phyloP scores from a whole-genome alignment of 2,797 vertebrate genomes.

The Microchirus variegatus region DNA sequence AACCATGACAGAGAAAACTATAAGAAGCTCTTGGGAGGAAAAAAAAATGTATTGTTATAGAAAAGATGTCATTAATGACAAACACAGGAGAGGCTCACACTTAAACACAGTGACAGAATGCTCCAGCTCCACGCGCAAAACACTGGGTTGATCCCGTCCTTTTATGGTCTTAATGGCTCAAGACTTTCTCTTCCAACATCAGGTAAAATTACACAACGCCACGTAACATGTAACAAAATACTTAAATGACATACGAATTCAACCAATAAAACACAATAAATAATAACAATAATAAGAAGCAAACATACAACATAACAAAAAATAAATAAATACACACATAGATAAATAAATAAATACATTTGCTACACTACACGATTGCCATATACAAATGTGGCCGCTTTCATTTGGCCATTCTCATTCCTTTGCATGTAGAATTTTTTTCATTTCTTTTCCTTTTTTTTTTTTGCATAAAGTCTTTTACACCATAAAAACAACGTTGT shows the following conservation, averaged over 20 bases:
- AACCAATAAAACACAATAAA: conserved; percentile 63
- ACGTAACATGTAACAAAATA: conserved; percentile 66
- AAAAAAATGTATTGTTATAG: conserved; percentile 76
- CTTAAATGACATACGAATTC: conserved; percentile 50
- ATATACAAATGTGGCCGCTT: conserved; percentile 70
- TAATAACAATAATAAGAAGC: conserved; percentile 62
- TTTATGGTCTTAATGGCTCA: conserved; percentile 45
- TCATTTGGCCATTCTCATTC: conserved; percentile 54
- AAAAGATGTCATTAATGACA: conserved; percentile 69
- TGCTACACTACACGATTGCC: conserved; percentile 79
- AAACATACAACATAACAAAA: conserved; percentile 56
- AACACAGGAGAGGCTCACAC: conserved; percentile 73
- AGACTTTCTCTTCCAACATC: conserved; percentile 63
- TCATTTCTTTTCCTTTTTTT: conserved; percentile 67
- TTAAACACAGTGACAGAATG: conserved; percentile 63
- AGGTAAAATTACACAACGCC: conserved; percentile 61
- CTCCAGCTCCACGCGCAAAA: conserved; percentile 41
- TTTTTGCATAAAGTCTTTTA: conserved; percentile 83
- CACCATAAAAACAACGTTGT: conserved; percentile 81
- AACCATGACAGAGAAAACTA: conserved; percentile 63
- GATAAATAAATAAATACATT: conserved; percentile 68
- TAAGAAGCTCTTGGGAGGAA: conserved; percentile 50
- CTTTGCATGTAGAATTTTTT: conserved; percentile 67
- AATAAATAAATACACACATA: conserved; percentile 75
- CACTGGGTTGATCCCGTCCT: conserved; percentile 54